phyloP scores from a whole-genome alignment of 2,113 vertebrate genomes.

The Nanorana parkeri region DNA sequence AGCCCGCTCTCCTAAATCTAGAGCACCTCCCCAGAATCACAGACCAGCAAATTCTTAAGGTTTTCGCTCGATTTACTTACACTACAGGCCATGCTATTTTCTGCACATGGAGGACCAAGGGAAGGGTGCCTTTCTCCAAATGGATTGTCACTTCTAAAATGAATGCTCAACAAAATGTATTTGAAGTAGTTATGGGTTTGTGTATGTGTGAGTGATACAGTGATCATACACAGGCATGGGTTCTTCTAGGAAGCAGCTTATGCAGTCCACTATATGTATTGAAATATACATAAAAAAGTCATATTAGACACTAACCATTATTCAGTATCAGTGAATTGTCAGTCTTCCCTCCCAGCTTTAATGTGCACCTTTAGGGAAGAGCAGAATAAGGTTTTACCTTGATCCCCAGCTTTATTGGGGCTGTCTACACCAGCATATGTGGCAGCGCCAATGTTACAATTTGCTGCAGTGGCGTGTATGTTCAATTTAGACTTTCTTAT shows the following conservation, averaged over 20 bases:
- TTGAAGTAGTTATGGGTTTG: background rate
- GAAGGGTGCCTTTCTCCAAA: background rate
- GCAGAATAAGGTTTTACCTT: background rate
- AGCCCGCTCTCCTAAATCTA: slow-evolving; percentile 56
- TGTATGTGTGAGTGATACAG: background rate
- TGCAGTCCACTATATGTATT: background rate
- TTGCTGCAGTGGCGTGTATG: background rate
- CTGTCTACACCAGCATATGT: background rate
- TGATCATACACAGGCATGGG: background rate
- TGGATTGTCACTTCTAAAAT: background rate
- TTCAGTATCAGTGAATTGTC: slow-evolving; percentile 13
- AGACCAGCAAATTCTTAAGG: slow-evolving; percentile 24
- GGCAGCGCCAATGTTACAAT: background rate
- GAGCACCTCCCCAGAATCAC: slow-evolving; percentile 24
- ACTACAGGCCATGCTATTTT: slow-evolving; percentile 12
- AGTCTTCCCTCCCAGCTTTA: slow-evolving; percentile 16
- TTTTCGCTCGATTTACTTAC: background rate
- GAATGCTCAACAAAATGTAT: background rate
- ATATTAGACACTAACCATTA: slow-evolving; percentile 8
- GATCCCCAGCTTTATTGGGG: background rate
- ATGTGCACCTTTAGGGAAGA: background rate
- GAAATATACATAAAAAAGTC: background rate
- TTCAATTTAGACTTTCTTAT: too few relatives aligned
- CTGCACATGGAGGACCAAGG: slow-evolving; percentile 10
- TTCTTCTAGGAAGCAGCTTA: background rate